A percentile compares a stretch with the other conserved stretches of the same genome.
These are phyloP conservation scores for Nothobranchius kuhntae DNA, from an alignment of 2,113 vertebrate genomes.

Conservation along the genomic window DNA sequence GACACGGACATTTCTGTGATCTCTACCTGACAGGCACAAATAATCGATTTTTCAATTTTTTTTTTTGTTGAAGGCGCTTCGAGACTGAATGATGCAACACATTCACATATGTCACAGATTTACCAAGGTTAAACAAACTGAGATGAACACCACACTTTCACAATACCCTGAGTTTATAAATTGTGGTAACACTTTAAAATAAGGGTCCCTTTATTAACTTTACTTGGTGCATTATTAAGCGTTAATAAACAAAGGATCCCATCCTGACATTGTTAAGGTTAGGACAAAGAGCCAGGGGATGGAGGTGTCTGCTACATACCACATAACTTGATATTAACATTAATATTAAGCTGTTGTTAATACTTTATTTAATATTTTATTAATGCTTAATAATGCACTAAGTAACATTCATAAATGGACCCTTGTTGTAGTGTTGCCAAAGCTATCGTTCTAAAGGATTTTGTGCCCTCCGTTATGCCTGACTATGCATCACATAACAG, in stretches of 20 bases:
- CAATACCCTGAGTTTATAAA: constrained; percentile 60
- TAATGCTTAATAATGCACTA: too few relatives aligned
- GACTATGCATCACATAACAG: neutral
- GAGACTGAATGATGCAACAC: constrained; percentile 31
- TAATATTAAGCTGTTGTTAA: too few relatives aligned
- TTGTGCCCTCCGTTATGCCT: constrained; percentile 1
- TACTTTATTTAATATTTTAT: too few relatives aligned
- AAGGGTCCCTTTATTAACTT: too few relatives aligned
- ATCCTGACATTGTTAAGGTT: too few relatives aligned
- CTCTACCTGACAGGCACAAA: constrained; percentile 36
- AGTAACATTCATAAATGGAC: too few relatives aligned
- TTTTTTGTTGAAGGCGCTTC: constrained; percentile 54
- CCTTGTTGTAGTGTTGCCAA: neutral
- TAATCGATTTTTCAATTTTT: constrained; percentile 22
- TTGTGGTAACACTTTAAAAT: too few relatives aligned
- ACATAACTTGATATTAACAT: too few relatives aligned
- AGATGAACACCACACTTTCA: constrained; percentile 3
- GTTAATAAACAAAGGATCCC: too few relatives aligned
- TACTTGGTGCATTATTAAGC: too few relatives aligned
- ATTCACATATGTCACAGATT: constrained; percentile 15
- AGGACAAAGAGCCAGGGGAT: too few relatives aligned
- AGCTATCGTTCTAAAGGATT: constrained; percentile 14
- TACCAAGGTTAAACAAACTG: constrained; percentile 24
- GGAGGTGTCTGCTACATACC: too few relatives aligned
- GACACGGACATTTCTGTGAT: constrained; percentile 14